A percentile compares a stretch with the other conserved stretches of the same genome.
These are phyloP conservation scores for Leuctra nigra DNA, from an alignment of 2,888 invertebrate species.

Conservation along the genomic window DNA sequence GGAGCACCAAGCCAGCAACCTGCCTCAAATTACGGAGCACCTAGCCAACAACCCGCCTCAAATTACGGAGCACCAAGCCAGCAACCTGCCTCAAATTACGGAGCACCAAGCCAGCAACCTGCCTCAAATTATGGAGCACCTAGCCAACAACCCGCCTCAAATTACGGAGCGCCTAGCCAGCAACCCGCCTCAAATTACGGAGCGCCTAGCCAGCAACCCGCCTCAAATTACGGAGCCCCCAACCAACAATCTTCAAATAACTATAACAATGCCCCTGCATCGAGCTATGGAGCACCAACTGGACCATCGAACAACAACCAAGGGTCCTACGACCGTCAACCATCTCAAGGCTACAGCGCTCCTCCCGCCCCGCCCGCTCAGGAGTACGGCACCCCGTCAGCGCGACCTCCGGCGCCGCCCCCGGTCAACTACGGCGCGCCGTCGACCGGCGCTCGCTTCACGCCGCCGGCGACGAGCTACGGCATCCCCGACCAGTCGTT, in stretches of 20 bases:
- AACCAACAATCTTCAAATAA: neutral
- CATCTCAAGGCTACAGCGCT: constrained; percentile 17
- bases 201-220: neutral
- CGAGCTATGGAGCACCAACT: neutral
- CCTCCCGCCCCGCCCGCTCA: constrained; percentile 12
- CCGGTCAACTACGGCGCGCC: neutral
- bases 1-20: neutral
- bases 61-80: neutral
- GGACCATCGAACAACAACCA: neutral
- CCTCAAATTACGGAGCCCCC: neutral
- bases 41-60: neutral
- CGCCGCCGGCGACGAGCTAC: constrained; percentile 7
- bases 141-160: neutral
- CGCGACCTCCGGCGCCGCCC: neutral
- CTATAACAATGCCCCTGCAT: neutral
- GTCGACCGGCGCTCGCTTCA: neutral
- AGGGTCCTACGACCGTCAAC: no score
- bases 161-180: neutral
- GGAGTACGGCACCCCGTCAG: neutral
- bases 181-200: neutral
- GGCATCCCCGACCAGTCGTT: constrained; percentile 5
- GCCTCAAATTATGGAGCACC: neutral
- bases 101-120: neutral
- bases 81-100: neutral
- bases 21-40: neutral